Conservation (phyloP, 2,113 vertebrate genomes). For the Centropristis striata region DNA sequence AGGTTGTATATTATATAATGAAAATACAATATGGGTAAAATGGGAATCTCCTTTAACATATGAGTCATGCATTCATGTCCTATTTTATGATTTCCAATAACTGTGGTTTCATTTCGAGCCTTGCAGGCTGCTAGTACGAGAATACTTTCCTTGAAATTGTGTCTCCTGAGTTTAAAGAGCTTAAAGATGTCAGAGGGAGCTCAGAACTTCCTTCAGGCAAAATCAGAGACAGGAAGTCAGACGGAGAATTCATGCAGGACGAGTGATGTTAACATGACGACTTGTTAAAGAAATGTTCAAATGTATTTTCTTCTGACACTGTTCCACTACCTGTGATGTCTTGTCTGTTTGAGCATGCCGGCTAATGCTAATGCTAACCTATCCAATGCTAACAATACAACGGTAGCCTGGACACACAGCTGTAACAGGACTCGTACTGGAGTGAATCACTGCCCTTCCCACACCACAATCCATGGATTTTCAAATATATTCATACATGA, state of each 20-base stretch:
- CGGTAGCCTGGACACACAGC: neutral
- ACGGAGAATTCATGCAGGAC: neutral
- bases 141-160: neutral
- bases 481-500: neutral
- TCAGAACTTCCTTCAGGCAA: slow-evolving; percentile 17
- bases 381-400: neutral
- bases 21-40: too few species aligned
- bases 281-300: neutral
- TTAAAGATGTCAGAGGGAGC: neutral
- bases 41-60: neutral
- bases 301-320: slow-evolving; percentile 29
- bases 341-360: slow-evolving; percentile 54
- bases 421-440: slow-evolving; percentile 1
- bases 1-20: too few species aligned
- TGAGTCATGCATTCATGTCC: neutral
- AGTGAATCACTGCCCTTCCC: slow-evolving; percentile 4
- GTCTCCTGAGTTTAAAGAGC: neutral
- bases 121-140: neutral
- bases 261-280: neutral
- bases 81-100: too few species aligned
- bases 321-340: slow-evolving; percentile 35
- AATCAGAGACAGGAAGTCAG: neutral
- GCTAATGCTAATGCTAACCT: slow-evolving; percentile 48
- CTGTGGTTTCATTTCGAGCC: neutral
- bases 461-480: neutral